Evolutionary conservation across 2,113 vertebrate genomes (phyloP).

Genomic region (Sula dactylatra): DNA sequence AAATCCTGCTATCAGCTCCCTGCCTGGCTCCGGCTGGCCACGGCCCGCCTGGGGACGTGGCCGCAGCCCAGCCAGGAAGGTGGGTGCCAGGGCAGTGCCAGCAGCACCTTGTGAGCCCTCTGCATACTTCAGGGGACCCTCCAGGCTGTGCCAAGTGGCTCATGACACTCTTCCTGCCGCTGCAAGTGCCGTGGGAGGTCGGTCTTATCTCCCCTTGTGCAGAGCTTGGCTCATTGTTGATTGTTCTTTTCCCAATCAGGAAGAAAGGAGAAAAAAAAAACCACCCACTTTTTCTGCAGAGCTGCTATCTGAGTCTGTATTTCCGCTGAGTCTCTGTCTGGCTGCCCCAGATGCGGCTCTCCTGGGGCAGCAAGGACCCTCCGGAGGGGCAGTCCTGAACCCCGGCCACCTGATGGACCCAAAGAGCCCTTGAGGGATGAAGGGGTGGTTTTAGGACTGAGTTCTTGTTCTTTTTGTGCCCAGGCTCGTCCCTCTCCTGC

Average conservation of each 20-base stretch:
- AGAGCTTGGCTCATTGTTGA: neutral
- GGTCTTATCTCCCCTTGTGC: neutral
- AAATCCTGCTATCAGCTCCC: neutral
- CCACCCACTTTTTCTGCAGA: neutral
- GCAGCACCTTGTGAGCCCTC: neutral
- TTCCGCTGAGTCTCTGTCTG: neutral
- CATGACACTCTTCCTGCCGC: neutral
- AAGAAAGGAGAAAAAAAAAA: neutral
- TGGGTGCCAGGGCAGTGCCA: neutral
- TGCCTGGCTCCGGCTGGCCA: neutral
- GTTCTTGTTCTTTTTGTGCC: neutral
- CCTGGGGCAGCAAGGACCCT: neutral
- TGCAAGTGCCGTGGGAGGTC: rapidly evolving
- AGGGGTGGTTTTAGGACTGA: neutral
- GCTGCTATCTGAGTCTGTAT: neutral
- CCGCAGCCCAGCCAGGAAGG: neutral
- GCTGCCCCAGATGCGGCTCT: neutral
- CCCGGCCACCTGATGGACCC: rapidly evolving
- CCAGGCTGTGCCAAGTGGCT: neutral
- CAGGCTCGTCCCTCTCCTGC: neutral
- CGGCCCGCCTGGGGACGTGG: neutral
- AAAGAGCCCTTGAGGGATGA: neutral
- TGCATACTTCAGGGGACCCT: neutral
- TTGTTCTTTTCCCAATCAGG: neutral
- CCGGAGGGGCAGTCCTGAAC: rapidly evolving